Base-by-base conservation (phyloP, 1,140 invertebrate species). In the Wiebesia pumilae region DNA sequence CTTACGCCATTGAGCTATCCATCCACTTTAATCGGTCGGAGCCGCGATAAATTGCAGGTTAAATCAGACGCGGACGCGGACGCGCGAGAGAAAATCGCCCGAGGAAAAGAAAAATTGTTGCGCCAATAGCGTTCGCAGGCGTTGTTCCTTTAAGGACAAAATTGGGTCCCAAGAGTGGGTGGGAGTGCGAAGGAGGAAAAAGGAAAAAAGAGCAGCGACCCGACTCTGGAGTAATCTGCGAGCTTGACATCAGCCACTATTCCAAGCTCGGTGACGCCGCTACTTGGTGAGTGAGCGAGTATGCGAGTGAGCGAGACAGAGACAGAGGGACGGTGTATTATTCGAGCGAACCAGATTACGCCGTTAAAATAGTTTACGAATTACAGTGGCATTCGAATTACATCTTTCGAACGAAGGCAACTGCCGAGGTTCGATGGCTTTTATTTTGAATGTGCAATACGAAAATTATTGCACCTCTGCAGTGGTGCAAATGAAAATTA, bases 191-290 rank as follows among this genome's bases (percentile, higher is more conserved):
- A 43, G n/a, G 38, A 75, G 67, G 65, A 47, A 54, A 27, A 27
- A 73, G 43, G 19, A 82, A 33, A 83, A 40, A 47, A 71, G 51
- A 81, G 33, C 21, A 35, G 47, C 69, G 21, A 30, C 58, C n/a
- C 38, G 40, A 1, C 58, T 33, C 27, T 62, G 14, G 6, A 58
- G 69, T 33, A 33, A 75, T 43, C 83, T 40, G 77, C 81, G 85
- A 90, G 93, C 91, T 93, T 93, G 92, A 92, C 92, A 93, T 93
- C 93, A 93, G 90, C 89, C 79, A 90, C 92, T 93, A 93, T 93
- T 93, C 92, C 91, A 92, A 91, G 92, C 90, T 84, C 89, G 87
- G 87, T 93, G 93, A 93, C 93, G 93, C 92, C n/a, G 92, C 87
- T 89, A 87, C 80, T 82, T 51, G 43, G 79, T 88, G 51, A 54